These are phyloP conservation scores for Eupithecia subumbrata DNA, from an alignment of 2,888 invertebrate species.

Conservation along the genomic window DNA sequence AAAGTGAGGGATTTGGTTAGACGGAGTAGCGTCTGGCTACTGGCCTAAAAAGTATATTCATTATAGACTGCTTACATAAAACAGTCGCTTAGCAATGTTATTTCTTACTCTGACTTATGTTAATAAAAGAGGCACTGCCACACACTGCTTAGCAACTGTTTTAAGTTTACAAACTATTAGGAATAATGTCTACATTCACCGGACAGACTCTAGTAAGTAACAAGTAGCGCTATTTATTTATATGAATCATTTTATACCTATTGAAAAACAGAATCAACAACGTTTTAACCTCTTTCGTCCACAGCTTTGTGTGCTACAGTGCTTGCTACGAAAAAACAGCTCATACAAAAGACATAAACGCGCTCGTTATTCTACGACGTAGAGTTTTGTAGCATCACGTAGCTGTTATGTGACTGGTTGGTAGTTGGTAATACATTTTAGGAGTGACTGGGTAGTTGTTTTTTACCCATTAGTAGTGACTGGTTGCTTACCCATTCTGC, in stretches of 20 bases:
- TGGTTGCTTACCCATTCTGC: constrained; percentile 64
- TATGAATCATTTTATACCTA: background rate
- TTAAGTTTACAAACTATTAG: too few species aligned
- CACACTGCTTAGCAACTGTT: too few species aligned
- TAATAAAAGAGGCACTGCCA: too few species aligned
- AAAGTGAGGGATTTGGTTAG: too few species aligned
- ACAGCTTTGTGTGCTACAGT: background rate
- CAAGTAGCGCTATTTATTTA: background rate
- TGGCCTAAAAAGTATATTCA: too few species aligned
- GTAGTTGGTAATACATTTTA: too few species aligned
- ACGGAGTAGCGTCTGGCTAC: too few species aligned
- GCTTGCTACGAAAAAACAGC: background rate
- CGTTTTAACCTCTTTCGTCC: background rate
- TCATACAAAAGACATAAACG: background rate
- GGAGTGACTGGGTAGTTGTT: background rate
- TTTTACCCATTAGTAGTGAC: background rate
- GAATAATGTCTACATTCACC: too few species aligned
- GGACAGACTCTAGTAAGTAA: too few species aligned
- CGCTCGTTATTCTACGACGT: background rate
- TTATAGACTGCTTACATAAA: too few species aligned
- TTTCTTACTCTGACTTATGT: too few species aligned
- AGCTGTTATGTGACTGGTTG: background rate
- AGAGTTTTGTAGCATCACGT: background rate
- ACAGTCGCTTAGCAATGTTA: too few species aligned
- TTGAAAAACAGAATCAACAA: background rate